Base-by-base conservation (phyloP, 2,797 vertebrate genomes). In the Gallinago nigripennis region DNA sequence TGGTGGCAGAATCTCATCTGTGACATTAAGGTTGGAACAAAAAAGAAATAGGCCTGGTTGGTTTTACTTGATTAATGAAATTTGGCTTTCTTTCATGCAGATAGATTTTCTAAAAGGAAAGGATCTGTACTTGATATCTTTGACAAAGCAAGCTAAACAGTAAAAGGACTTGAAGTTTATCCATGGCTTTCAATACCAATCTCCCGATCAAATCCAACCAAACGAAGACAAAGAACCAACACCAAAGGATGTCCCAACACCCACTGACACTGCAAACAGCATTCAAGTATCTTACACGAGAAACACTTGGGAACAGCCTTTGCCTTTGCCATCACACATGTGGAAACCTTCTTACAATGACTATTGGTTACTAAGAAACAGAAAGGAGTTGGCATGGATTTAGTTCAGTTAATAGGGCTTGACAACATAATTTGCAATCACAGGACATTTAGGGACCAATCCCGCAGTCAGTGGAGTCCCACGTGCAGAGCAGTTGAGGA, bases 321-420 rank as follows among this genome's bases (percentile, higher is more conserved):
- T 97, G 98, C 97, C 97, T 98, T 98, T 97, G 98, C 95, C 98
- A 99, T 98, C 98, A 99, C 98, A 98, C 98, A 99, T 48, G 98
- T 99, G 97, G 99, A 98, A 97, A 99, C 98, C 98, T 98, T 98
- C 97, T 97, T 98, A 98, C 98, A 99, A 97, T 98, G 98, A 97
- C 98, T 98, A 98, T 97, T 97, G 98, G 98, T 98, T 96, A 98
- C 98, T 98, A 95, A 97, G 98, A 97, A 98, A 98, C 96, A 98
- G 97, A 99, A 98, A 98, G 80, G 94, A 46, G 90, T 83, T 75
- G 94, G 84, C 78, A 96, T 68, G 84, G 85, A 70, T 97, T 97
- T 86, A 96, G 91, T 95, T 82, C 64, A 71, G 72, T n/a, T 57
- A 86, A 61, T 30, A 93, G 88, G 61, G 71, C 39, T 77, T 12